A percentile compares a stretch with the other conserved stretches of the same genome.
phyloP scores from a whole-genome alignment of 2,888 invertebrate genomes.

The Sceliomorpha sp. region DNA sequence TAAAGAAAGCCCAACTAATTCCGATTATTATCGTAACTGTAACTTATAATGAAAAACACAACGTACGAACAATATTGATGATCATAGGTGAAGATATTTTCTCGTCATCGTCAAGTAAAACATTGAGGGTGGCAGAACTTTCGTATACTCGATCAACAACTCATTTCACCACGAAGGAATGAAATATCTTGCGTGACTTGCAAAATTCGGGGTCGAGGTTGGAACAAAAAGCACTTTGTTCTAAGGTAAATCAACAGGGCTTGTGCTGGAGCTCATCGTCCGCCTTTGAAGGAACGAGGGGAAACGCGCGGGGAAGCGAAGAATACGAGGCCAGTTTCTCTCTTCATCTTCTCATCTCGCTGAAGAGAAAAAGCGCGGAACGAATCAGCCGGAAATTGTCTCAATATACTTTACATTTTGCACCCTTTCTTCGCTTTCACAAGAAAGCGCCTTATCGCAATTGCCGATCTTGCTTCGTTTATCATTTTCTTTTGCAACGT shows the following conservation, averaged over 20 bases:
- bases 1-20: slow-evolving; percentile 4
- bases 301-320: slow-evolving; percentile 21
- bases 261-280: slow-evolving; percentile 19
- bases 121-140: slow-evolving; percentile 6
- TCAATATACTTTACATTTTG: slow-evolving; percentile 59
- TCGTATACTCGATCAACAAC: slow-evolving; percentile 13
- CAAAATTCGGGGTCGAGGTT: slow-evolving; percentile 43
- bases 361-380: slow-evolving; percentile 68
- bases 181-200: slow-evolving; percentile 68
- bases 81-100: slow-evolving; percentile 10
- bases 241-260: slow-evolving; percentile 66
- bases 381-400: slow-evolving; percentile 78
- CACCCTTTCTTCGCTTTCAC: slow-evolving; percentile 34
- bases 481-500: too few relatives aligned
- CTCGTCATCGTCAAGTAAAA: slow-evolving; percentile 16
- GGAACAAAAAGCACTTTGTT: slow-evolving; percentile 72
- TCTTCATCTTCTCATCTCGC: slow-evolving; percentile 25
- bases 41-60: slow-evolving; percentile 9
- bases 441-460: slow-evolving; percentile 22
- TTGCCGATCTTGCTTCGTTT: too few relatives aligned
- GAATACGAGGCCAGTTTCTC: slow-evolving; percentile 19
- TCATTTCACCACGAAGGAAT: slow-evolving; percentile 35
- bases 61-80: slow-evolving; percentile 10
- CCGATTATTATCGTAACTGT: slow-evolving; percentile 7
- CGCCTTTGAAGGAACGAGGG: slow-evolving; percentile 9